Conservation (phyloP, 2,113 vertebrate genomes). For the Apteryx owenii region DNA sequence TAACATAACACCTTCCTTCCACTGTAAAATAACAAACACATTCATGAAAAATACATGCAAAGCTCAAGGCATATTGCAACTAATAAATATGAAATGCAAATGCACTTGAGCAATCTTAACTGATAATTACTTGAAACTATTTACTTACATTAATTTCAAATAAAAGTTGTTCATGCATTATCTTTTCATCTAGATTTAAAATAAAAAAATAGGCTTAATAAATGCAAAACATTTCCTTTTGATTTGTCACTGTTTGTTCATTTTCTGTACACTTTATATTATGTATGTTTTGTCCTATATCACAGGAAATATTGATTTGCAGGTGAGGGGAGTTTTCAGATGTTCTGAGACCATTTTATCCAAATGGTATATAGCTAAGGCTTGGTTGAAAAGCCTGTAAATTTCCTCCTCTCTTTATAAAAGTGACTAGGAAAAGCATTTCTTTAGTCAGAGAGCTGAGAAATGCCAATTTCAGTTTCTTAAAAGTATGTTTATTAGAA, state of each 20-base stretch:
- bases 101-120: not conserved
- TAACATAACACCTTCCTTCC: not conserved
- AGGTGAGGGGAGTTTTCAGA: not conserved
- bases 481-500: not conserved
- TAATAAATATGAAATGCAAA: not conserved
- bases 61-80: not conserved
- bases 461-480: not conserved
- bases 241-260: not conserved
- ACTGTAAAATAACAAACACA: not conserved
- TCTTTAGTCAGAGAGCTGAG: not conserved
- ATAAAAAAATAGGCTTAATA: not conserved
- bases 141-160: not conserved
- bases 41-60: not conserved
- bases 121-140: not conserved
- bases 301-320: not conserved
- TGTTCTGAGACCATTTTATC: not conserved
- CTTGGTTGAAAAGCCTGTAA: not conserved
- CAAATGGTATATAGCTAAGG: not conserved
- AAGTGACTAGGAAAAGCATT: not conserved
- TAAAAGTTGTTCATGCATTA: not conserved
- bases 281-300: not conserved
- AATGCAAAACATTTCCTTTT: not conserved
- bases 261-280: not conserved
- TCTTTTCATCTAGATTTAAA: not conserved
- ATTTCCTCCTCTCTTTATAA: not conserved